phyloP scores from a whole-genome alignment of 2,888 invertebrate genomes.

The Drosophila fulvimacula region DNA sequence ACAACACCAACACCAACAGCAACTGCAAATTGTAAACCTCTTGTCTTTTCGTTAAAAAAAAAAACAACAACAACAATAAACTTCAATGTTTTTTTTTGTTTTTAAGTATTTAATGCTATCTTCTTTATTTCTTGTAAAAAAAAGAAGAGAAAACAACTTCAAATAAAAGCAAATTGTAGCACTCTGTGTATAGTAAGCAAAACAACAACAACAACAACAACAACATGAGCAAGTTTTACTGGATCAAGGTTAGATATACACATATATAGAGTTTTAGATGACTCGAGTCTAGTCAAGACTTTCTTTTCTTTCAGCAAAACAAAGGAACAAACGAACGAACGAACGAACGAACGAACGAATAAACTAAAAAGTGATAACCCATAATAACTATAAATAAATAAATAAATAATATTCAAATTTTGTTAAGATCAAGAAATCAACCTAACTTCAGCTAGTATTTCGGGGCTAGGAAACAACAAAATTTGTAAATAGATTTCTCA shows the following conservation, averaged over 20 bases:
- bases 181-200: conserved; percentile 74
- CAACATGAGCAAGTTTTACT: conserved; percentile 10
- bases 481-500: conserved; percentile 43
- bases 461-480: conserved; percentile 9
- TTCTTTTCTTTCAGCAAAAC: conserved; percentile 16
- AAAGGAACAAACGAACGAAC: not conserved
- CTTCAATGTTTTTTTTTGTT: conserved; percentile 41
- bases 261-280: not conserved
- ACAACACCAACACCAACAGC: conserved; percentile 6
- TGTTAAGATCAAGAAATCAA: conserved; percentile 40
- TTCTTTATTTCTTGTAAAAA: conserved; percentile 56
- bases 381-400: conserved; percentile 22
- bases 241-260: conserved; percentile 3
- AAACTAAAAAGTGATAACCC: conserved; percentile 70
- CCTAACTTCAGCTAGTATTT: not conserved
- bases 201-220: conserved; percentile 31
- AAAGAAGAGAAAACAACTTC: conserved; percentile 20
- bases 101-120: conserved; percentile 59
- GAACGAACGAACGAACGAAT: conserved; percentile 33
- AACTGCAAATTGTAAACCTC: conserved; percentile 45
- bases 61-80: conserved; percentile 30
- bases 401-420: conserved; percentile 36
- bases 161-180: conserved; percentile 70
- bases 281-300: conserved; percentile 15
- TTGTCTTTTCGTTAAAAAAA: conserved; percentile 28